Conservation (phyloP, 2,113 vertebrate species). For the Oryctolagus cuniculus region DNA sequence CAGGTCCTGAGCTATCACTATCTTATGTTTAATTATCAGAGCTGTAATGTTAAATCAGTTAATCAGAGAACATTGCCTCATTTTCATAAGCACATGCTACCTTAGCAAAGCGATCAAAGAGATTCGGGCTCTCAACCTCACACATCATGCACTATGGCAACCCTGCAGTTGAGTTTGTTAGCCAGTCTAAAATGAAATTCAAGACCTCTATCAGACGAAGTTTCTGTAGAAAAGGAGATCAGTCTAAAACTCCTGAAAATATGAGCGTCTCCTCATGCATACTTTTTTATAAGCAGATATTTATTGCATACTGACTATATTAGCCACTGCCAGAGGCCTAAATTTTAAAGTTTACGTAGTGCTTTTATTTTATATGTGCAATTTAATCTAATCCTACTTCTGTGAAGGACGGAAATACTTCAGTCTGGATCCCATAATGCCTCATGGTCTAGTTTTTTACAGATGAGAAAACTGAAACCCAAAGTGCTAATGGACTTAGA, state of each 20-base stretch:
- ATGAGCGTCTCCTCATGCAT: background rate
- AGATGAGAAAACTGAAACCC: conserved; percentile 14
- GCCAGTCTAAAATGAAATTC: background rate
- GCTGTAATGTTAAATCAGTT: conserved; percentile 40
- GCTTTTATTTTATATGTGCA: conserved; percentile 7
- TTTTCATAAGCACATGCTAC: background rate
- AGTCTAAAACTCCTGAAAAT: background rate
- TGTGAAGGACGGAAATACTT: conserved; percentile 28
- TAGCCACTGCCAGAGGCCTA: background rate
- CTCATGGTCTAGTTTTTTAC: conserved; percentile 22
- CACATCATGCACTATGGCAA: background rate
- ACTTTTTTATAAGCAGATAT: background rate
- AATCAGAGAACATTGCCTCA: background rate
- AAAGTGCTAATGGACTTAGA: background rate
- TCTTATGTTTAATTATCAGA: conserved; percentile 54
- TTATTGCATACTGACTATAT: background rate
- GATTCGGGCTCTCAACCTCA: background rate
- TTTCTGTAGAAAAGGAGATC: background rate
- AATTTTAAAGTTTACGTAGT: background rate
- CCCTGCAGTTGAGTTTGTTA: background rate
- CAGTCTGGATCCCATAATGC: background rate
- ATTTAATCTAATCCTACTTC: conserved; percentile 5
- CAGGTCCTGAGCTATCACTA: conserved; percentile 10
- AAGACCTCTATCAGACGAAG: background rate
- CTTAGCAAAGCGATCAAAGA: background rate